Base-by-base conservation (phyloP, 2,797 vertebrate genomes). In the Denticeps clupeoides region DNA sequence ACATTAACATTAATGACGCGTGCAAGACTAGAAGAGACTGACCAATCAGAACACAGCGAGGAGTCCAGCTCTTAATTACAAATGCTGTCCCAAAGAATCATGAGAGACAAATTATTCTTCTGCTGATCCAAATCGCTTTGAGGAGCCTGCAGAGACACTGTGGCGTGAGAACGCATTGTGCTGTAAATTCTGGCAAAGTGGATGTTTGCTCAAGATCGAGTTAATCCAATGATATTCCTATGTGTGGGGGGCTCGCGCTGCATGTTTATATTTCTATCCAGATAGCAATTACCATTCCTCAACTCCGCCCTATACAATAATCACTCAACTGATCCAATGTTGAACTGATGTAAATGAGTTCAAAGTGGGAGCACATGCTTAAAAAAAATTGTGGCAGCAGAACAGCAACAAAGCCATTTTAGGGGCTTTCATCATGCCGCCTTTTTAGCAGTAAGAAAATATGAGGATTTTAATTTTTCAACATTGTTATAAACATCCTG, bases 151-250 rank as follows among this genome's bases (percentile, higher is more conserved):
- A 58, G 62, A 75, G 69, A 75, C 68, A 48, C 43, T 23, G 45
- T 72, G 69, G 65, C 56, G 60, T 81, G 80, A 78, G 74, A 81
- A 75, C 66, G 45, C 38, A 46, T 61, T 49, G 62, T 61, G 49
- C 62, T 75, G 64, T 68, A 66, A 72, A 72, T 64, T 75, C 72
- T 78, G 76, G 68, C 60, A 49, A 47, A 55, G 47, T 2, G 1
- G 29, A 21, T 48, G 60, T 71, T 79, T 77, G 64, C 51, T 56
- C 65, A 64, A 62, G 33, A 64, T 19, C 19, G 7, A 56, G 24
- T 37, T 48, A 32, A 57, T 48, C 57, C 48, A 55, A 59, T 59
- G 59, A 55, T 45, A 45, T 51, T 56, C 16, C 44, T 25, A n/a
- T 52, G 47, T 54, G 28, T 53, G 48, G 18, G 6, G n/a, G 42